Percentiles rank a stretch among this genome's conserved stretches.
Evolutionary conservation across 2,113 vertebrate species (phyloP).

Genomic region (Probosciger aterrimus): DNA sequence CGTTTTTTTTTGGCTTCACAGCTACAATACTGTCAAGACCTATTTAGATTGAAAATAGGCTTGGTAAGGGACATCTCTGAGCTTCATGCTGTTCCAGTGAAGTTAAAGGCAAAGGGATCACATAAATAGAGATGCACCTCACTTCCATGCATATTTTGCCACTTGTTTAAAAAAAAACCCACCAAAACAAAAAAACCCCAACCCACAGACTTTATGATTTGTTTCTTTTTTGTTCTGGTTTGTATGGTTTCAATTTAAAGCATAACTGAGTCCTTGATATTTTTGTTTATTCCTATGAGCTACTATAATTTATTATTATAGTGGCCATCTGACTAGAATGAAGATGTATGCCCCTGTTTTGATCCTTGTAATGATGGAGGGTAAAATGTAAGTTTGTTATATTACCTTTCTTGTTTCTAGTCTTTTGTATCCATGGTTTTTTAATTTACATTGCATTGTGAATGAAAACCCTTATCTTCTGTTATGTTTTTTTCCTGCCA

Average conservation of each 20-base stretch:
- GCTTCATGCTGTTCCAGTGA: not conserved
- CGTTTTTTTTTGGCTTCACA: not conserved
- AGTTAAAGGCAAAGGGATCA: not conserved
- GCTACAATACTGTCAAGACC: not conserved
- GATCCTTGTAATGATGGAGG: conserved; percentile 42
- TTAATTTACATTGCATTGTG: conserved; percentile 63
- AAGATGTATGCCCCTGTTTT: conserved; percentile 54
- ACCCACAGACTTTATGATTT: not conserved
- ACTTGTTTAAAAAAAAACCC: not conserved
- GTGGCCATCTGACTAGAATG: conserved; percentile 35
- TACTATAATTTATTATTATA: conserved; percentile 29
- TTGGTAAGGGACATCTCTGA: not conserved
- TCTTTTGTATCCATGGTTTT: conserved; percentile 59
- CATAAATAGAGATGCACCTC: not conserved
- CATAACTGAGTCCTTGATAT: not conserved
- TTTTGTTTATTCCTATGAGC: conserved; percentile 19
- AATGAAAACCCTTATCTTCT: conserved; percentile 58
- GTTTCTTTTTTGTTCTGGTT: not conserved
- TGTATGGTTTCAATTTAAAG: conserved; percentile 8
- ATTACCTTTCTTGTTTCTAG: conserved; percentile 55
- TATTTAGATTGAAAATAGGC: conserved; percentile 42
- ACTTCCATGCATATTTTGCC: not conserved
- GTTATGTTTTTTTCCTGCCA: conserved; percentile 52
- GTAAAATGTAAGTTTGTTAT: conserved; percentile 47
- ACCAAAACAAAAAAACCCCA: not conserved